Percentiles rank a stretch among this genome's conserved stretches.
Evolutionary conservation across 1,140 invertebrate genomes (phyloP).

Genomic region (Maconellicoccus hirsutus): DNA sequence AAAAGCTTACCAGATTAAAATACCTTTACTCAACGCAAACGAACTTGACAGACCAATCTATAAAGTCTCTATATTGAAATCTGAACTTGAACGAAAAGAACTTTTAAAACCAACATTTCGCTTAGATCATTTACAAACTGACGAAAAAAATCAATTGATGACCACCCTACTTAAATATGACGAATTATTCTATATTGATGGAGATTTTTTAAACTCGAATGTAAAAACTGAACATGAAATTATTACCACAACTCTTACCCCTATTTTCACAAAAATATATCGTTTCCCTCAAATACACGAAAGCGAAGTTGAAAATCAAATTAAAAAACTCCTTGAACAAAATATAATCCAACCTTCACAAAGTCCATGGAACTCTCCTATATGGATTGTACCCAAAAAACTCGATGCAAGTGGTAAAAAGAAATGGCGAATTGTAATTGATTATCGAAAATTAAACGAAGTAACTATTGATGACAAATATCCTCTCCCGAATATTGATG

Average conservation of each 20-base stretch:
- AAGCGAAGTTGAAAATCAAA: conserved; percentile 34
- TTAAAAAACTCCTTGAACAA: conserved; percentile 27
- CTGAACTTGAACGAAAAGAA: too few relatives aligned
- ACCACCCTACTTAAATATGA: too few relatives aligned
- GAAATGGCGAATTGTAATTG: conserved; percentile 29
- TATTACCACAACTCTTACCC: conserved; percentile 27
- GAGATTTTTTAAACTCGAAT: not conserved
- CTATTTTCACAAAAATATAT: conserved; percentile 32
- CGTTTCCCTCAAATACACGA: conserved; percentile 33
- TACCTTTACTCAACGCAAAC: too few relatives aligned
- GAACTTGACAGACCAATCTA: too few relatives aligned
- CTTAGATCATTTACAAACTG: too few relatives aligned
- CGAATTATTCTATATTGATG: not conserved
- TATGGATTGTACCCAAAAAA: conserved; percentile 30
- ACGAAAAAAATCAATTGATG: too few relatives aligned
- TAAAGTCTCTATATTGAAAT: too few relatives aligned
- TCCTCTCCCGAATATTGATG: conserved; percentile 39
- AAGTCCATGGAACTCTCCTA: conserved; percentile 25
- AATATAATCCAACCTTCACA: conserved; percentile 24
- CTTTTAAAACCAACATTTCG: too few relatives aligned
- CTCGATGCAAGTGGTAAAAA: conserved; percentile 26
- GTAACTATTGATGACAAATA: conserved; percentile 33
- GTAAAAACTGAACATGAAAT: conserved; percentile 25
- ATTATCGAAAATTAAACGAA: conserved; percentile 31
- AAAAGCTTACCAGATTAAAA: too few relatives aligned